phyloP scores from a whole-genome alignment of 2,797 vertebrate species.

The Manis crassicaudata region DNA sequence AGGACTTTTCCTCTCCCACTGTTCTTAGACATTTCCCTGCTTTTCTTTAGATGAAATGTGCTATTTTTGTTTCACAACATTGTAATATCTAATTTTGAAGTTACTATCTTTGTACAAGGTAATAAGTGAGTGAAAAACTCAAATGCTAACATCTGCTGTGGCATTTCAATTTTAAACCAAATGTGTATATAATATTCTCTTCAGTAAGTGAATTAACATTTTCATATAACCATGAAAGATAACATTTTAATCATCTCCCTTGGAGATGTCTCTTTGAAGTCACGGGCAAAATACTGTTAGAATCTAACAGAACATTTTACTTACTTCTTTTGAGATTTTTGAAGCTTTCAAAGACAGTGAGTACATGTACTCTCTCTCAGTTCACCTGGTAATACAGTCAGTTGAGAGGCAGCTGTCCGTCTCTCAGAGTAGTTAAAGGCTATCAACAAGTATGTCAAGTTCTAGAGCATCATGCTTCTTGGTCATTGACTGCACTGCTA shows the following conservation, averaged over 20 bases:
- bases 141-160: conserved; percentile 56
- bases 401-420: neutral
- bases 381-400: neutral
- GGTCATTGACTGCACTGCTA: neutral
- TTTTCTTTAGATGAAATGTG: conserved; percentile 39
- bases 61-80: conserved; percentile 21
- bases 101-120: conserved; percentile 47
- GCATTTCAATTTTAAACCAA: conserved; percentile 68
- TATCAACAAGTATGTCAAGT: neutral
- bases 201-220: conserved; percentile 68
- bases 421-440: neutral
- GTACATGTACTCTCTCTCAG: neutral
- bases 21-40: neutral
- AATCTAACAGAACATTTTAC: neutral
- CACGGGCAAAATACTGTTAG: conserved; percentile 42
- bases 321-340: conserved; percentile 14
- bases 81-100: conserved; percentile 60
- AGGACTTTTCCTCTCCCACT: neutral
- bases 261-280: conserved; percentile 59
- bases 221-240: conserved; percentile 59
- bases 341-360: neutral
- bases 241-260: conserved; percentile 70
- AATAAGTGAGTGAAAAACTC: conserved; percentile 52
- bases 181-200: conserved; percentile 60
- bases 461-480: neutral